Conservation (phyloP, 2,113 vertebrate species). For the Lepus americanus region DNA sequence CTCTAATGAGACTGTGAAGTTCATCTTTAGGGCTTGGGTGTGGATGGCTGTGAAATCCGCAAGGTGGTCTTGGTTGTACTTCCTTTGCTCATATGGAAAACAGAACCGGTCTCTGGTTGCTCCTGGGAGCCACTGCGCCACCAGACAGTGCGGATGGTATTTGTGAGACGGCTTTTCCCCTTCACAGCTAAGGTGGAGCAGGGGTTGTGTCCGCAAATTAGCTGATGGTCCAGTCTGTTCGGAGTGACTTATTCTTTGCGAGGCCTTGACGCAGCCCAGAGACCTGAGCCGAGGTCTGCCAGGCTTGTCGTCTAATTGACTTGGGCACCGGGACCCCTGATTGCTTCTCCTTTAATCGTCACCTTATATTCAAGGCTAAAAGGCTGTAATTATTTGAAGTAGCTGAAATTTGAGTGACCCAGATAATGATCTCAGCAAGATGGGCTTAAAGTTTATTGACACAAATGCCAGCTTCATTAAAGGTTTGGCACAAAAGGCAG, state of each 20-base stretch:
- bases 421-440: conserved; percentile 82
- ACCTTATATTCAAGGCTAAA: conserved; percentile 78
- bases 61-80: not conserved
- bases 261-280: conserved; percentile 45
- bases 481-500: conserved; percentile 77
- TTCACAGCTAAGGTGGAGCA: not conserved
- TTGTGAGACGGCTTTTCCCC: not conserved
- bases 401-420: conserved; percentile 81
- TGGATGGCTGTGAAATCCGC: not conserved
- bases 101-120: not conserved
- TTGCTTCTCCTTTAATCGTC: conserved; percentile 75
- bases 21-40: not conserved
- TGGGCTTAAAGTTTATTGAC: conserved; percentile 83
- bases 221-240: conserved; percentile 62
- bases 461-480: conserved; percentile 82
- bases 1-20: not conserved
- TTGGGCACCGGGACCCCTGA: conserved; percentile 59
- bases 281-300: conserved; percentile 29
- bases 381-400: conserved; percentile 84
- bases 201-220: conserved; percentile 58
- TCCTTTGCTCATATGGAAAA: not conserved
- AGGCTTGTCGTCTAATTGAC: conserved; percentile 72
- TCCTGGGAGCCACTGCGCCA: fast-evolving
- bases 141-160: not conserved
- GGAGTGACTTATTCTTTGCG: conserved; percentile 65